phyloP scores from a whole-genome alignment of 2,797 vertebrate genomes.

The Phalanger gymnotis region DNA sequence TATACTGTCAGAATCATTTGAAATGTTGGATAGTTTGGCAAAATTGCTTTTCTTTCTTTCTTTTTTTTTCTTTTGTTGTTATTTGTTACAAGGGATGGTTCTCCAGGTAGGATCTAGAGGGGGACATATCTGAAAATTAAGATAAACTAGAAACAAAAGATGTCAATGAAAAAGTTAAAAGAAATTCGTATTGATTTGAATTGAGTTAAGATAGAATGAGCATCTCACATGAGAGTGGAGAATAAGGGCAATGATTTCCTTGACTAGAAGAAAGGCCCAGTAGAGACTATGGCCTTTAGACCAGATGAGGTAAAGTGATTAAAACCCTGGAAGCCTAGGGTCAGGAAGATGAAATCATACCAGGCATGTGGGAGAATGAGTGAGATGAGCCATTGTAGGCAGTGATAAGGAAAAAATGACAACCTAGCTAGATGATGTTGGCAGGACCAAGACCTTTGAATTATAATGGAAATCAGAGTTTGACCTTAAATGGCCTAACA shows the following conservation, averaged over 20 bases:
- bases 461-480: background rate
- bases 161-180: background rate
- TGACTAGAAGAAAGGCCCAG: background rate
- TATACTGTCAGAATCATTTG: background rate
- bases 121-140: background rate
- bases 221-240: background rate
- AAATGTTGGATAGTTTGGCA: background rate
- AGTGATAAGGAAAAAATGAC: background rate
- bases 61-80: background rate
- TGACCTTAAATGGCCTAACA: background rate
- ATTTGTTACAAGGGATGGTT: background rate
- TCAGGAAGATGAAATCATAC: background rate
- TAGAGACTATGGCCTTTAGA: background rate
- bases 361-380: background rate
- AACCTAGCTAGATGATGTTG: background rate
- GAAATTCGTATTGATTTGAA: background rate
- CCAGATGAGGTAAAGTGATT: background rate
- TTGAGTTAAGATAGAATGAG: background rate
- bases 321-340: background rate
- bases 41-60: no score
- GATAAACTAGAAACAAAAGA: background rate
- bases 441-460: background rate
- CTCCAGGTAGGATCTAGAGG: background rate
- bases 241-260: background rate
- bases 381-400: background rate